Evolutionary conservation across 1,140 invertebrate genomes (phyloP).

Genomic region (Orchestia grillus): DNA sequence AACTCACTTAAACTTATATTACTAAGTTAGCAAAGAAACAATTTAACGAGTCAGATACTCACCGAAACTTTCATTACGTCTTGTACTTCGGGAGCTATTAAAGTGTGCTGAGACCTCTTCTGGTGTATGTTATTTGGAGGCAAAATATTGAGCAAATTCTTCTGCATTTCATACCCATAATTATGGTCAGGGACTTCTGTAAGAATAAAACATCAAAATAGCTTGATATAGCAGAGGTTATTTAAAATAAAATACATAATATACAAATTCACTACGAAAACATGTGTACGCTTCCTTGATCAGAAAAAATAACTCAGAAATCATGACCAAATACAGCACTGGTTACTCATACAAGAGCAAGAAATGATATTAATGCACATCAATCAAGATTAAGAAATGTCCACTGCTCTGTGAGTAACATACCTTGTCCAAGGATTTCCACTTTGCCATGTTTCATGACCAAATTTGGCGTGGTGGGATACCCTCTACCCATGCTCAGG

Average conservation of each 20-base stretch:
- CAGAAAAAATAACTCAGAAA: background rate
- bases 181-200: background rate
- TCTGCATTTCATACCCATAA: constrained; percentile 41
- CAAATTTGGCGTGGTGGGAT: constrained; percentile 37
- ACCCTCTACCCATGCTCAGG: constrained; percentile 18
- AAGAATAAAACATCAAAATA: background rate
- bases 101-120: background rate
- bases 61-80: constrained; percentile 34
- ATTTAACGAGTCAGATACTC: background rate
- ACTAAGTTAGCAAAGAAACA: background rate
- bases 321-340: background rate
- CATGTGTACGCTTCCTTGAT: background rate
- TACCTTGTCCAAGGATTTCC: constrained; percentile 43
- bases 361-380: background rate
- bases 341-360: background rate
- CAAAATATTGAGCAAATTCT: constrained; percentile 46
- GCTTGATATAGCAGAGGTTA: background rate
- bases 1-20: too few species aligned
- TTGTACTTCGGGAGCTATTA: constrained; percentile 3
- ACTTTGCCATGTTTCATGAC: constrained; percentile 52
- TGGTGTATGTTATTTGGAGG: background rate
- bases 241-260: background rate
- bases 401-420: background rate
- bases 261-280: background rate
- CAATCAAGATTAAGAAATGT: background rate